A percentile compares a stretch with the other conserved stretches of the same genome.
Conservation (phyloP, 2,113 vertebrate genomes). For the Lucifuga dentata region DNA sequence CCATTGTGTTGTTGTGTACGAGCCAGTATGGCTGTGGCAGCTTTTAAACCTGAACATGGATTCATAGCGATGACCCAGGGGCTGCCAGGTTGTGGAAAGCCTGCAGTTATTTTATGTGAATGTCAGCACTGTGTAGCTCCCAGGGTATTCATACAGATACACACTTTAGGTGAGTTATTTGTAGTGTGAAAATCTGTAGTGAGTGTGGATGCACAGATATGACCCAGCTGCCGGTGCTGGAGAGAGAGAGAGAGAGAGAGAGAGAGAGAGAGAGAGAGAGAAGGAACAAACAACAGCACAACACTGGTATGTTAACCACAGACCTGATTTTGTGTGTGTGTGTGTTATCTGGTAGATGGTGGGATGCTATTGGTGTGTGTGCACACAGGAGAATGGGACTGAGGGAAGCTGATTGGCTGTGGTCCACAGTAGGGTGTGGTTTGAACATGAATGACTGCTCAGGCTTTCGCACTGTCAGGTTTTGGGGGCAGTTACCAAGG, state of each 20-base stretch:
- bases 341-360: conserved; percentile 50
- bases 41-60: conserved; percentile 39
- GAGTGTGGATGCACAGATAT: conserved; percentile 15
- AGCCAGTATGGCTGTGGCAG: conserved; percentile 30
- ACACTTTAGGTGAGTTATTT: conserved; percentile 35
- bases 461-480: conserved; percentile 59
- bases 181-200: conserved; percentile 27
- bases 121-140: conserved; percentile 15
- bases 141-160: neutral
- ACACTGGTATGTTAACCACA: conserved; percentile 83
- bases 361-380: conserved; percentile 42
- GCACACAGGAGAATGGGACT: conserved; percentile 59
- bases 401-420: conserved; percentile 68
- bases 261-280: conserved; percentile 26
- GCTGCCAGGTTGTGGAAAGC: conserved; percentile 19
- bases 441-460: conserved; percentile 72
- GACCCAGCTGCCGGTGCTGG: conserved; percentile 40
- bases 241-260: neutral
- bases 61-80: conserved; percentile 53
- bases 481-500: conserved; percentile 70
- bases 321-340: conserved; percentile 65
- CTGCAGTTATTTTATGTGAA: conserved; percentile 34
- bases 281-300: conserved; percentile 50
- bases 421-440: conserved; percentile 66
- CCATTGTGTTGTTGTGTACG: no score